Evolutionary conservation across 2,888 invertebrate genomes (phyloP), one percentile per base, ranked within the genome.

Genomic region (Pterostichus niger): DNA sequence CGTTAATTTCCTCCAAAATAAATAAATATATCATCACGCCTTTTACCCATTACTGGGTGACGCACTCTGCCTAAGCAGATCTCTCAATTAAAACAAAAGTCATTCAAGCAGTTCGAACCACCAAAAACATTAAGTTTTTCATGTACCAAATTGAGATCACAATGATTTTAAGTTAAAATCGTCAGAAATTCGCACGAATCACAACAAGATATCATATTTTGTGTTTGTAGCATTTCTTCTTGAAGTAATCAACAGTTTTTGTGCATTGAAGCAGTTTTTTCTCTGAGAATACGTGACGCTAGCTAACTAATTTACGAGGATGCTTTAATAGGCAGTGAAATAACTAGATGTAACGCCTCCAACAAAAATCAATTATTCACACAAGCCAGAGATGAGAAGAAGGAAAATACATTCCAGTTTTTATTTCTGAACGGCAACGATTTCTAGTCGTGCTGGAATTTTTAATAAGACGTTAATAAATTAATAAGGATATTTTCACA

Each of bases 321-420:
- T 61, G 15, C 31, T 77, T 77, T 59, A 77, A 77, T 77, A 77
- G 59, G 59, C 64, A 31, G 17, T 79, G 68, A 68, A 79, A 79
- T 79, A 79, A 79, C 49, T 54, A 49, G 46, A 59, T 61, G 56
- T 78, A 78, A 59, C 59, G 59, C 56, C 78, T 78, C 64, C 40
- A 54, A 81, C 71, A 40, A 83, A 64, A 83, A 83, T 83, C 77
- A 68, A 68, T 83, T 83, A 83, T 61, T 64, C 77, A 68, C 77
- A 83, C 52, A 46, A 56, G 9, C 10, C 24, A 4, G 24, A 81
- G 56, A 59, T 76, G 49, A 33, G 17, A 15, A 33, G 17, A 15
- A 49, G 35, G 68, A 81, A 81, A 83, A 64, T 49, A 61, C 54
- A 59, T 46, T 81, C 24, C 33, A 13, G 24, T 77, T 64, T 79